Evolutionary conservation across 1,140 invertebrate species (phyloP), one percentile per base, ranked within the genome.

Genomic region (Cataglyphis hispanica): DNA sequence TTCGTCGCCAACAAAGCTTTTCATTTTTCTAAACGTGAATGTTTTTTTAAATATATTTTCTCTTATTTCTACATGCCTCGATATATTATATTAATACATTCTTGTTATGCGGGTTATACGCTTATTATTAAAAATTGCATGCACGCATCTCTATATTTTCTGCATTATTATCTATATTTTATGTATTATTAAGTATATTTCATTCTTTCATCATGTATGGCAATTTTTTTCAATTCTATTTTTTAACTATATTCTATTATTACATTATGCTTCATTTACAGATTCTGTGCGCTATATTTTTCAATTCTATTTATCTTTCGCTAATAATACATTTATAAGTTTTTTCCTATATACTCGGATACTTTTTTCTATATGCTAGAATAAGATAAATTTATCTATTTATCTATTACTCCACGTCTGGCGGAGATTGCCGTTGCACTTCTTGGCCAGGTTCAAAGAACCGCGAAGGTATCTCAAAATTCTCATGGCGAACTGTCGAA

Each of bases 361-460:
- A 53, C 19, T 56, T 56, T 56, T 56, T n/a, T 5, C 50, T 58
- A 22, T 22, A 10, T 22, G 6, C 10, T 37, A 16, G 31, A 31
- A 37, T 25, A 27, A 60, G 25, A 60, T 60, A 60, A 22, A 75
- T 19, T 25, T 75, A 11, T 75, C 13, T 40, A 27, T 40, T 40
- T 40, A 25, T 75, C 16, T 60, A 31, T 46, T 60, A 34, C 2
- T 4, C 27, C 13, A 46, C 64, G 40, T 27, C 10, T 22, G 37
- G 50, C 31, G 31, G 40, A 74, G 4, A 19, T 25, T 16, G 37
- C 8, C 43, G 43, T 50, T 50, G 60, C 11, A 16, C 13, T 13
- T 46, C 43, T 46, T 16, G 61, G 19, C 43, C 31, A 69, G 63
- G 67, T 83, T 81, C 53, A 66, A 83, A 60, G 53, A 83, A 72